Percentiles rank a stretch among this genome's conserved stretches.
phyloP scores from a whole-genome alignment of 2,888 invertebrate genomes.

The Tiliacea citrago region DNA sequence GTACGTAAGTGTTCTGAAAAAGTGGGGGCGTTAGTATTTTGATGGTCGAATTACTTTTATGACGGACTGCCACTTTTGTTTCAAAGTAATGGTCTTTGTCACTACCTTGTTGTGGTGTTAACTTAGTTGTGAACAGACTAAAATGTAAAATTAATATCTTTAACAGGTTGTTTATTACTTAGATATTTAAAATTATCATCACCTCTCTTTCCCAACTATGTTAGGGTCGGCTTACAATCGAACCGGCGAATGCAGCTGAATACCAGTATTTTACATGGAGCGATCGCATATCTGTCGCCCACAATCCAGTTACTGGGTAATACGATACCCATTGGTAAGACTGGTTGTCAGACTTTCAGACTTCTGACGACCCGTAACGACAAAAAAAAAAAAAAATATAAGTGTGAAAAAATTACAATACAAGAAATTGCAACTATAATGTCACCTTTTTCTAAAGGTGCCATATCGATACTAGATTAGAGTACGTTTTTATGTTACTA shows the following conservation, averaged over 20 bases:
- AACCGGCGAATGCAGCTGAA: too few species aligned
- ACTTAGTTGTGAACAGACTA: slow-evolving; percentile 14
- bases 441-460: neutral
- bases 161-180: neutral
- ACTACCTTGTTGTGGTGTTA: slow-evolving; percentile 36
- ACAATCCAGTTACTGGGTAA: too few species aligned
- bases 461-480: neutral
- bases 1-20: slow-evolving; percentile 71
- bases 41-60: slow-evolving; percentile 66
- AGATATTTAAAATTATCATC: too few species aligned
- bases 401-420: neutral
- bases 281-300: too few species aligned
- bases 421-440: neutral
- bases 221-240: too few species aligned
- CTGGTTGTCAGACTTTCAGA: too few species aligned
- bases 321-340: too few species aligned
- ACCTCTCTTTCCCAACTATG: too few species aligned
- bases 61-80: slow-evolving; percentile 51
- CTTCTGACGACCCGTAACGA: too few species aligned
- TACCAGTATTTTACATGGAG: too few species aligned
- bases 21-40: slow-evolving; percentile 66
- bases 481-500: neutral
- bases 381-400: too few species aligned
- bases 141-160: neutral
- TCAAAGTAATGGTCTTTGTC: slow-evolving; percentile 35